These are phyloP conservation scores for Microctenopoma stevenorrisi DNA, from an alignment of 2,797 vertebrate species.

Conservation along the genomic window DNA sequence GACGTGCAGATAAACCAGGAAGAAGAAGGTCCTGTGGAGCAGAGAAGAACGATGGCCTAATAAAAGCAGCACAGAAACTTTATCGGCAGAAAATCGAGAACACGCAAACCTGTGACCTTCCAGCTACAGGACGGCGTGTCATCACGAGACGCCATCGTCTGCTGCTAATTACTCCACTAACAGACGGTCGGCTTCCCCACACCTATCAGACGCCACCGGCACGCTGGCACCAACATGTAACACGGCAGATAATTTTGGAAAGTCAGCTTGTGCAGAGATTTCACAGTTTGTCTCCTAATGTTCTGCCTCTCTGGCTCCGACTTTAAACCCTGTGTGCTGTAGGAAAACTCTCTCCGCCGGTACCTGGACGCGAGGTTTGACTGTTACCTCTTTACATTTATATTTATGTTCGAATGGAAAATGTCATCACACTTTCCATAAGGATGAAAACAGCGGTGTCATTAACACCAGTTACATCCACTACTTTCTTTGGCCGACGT, in stretches of 20 bases:
- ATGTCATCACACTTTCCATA: no score
- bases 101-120: constrained; percentile 16
- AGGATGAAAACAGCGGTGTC: no score
- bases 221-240: constrained; percentile 30
- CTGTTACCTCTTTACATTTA: no score
- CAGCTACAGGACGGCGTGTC: constrained; percentile 19
- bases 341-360: neutral
- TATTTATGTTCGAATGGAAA: no score
- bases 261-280: constrained; percentile 31
- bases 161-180: constrained; percentile 49
- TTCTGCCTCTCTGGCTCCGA: constrained; percentile 36
- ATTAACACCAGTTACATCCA: no score
- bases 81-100: no score
- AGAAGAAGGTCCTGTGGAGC: no score
- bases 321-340: neutral
- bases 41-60: neutral
- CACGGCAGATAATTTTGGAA: constrained; percentile 38
- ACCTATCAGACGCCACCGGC: constrained; percentile 31
- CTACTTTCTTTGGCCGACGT: no score
- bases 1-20: no score
- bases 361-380: no score
- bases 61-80: neutral
- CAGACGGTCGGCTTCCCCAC: constrained; percentile 54
- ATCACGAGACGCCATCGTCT: constrained; percentile 32
- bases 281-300: constrained; percentile 50